Base-by-base conservation (phyloP, 2,113 vertebrate species). In the Climacteris rufus region DNA sequence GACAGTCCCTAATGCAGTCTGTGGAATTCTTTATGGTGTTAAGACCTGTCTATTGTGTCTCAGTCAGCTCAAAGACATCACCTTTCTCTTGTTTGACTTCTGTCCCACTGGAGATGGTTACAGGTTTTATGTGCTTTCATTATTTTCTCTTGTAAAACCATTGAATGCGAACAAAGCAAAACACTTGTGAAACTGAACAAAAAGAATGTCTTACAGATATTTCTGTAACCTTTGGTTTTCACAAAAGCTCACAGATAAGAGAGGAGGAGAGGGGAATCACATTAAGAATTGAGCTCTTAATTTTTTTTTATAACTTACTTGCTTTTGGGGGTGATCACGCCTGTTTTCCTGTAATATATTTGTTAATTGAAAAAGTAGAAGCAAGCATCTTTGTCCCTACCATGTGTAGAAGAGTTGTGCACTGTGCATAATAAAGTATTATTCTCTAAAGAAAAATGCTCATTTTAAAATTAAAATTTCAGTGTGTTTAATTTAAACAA, bases 41-140 rank as follows among this genome's bases (percentile, higher is more conserved):
- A 88, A 94, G 87, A 94, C 54, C 95, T 91, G 91, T 86, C 91
- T 91, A 61, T 94, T 97, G 92, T 93, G 88, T 40, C 76, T 87
- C 90, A 69, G 72, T 81, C 71, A 95, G 74, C 53, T 50, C 86
- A 69, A 89, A 97, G 82, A 86, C 74, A 89, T 94, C 30, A 66
- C 77, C 59, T 92, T 95, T 95, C 91, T 96, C 83, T 96, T 18
- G 3, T 93, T 92, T 96, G 93, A 85, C 65, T 97, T 76, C 54
- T 56, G 92, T 69, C 86, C 72, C 15, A 15, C 56, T 79, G 90
- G 88, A 78, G 11, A 90, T 68, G 90, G 61, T 68, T 90, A 60
- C 85, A 94, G 88, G 94, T 95, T 95, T 95, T 95, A 87, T 71
- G 90, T 96, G 79, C 87, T 96, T 94, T 96, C 89, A 91, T 80